Percentiles rank a stretch among this genome's conserved stretches.
phyloP scores from a whole-genome alignment of 2,797 vertebrate species.

The Capromys pilorides region DNA sequence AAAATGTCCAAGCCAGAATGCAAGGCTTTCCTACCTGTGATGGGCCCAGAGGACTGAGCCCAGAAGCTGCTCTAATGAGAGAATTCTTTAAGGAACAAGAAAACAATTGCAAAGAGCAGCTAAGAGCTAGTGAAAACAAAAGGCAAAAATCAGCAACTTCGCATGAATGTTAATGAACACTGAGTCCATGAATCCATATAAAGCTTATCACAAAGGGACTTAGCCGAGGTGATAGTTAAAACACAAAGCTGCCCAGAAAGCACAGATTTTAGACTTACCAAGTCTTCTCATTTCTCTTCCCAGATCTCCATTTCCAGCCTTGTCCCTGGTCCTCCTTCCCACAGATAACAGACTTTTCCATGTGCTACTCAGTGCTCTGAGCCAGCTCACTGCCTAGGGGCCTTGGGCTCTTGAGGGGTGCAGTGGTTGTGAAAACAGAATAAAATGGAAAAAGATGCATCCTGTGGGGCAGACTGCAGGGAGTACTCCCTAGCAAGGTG shows the following conservation, averaged over 20 bases:
- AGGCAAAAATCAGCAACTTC: slow-evolving; percentile 34
- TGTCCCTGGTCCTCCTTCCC: background rate
- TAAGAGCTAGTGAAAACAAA: slow-evolving; percentile 55
- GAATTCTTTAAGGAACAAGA: slow-evolving; percentile 62
- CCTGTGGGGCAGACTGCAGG: background rate
- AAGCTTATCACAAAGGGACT: slow-evolving; percentile 25
- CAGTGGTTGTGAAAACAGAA: background rate
- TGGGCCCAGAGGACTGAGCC: slow-evolving; percentile 53
- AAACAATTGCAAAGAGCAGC: slow-evolving; percentile 24
- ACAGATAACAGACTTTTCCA: background rate
- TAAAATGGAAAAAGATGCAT: background rate
- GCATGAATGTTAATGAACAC: slow-evolving; percentile 47
- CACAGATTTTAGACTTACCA: background rate
- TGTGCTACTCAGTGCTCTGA: background rate
- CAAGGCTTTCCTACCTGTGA: slow-evolving; percentile 32
- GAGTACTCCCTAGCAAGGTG: background rate
- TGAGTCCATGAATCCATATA: background rate
- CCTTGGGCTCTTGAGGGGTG: background rate
- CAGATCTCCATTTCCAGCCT: background rate
- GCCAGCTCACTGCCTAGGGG: background rate
- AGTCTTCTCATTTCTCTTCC: background rate
- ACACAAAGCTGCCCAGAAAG: background rate
- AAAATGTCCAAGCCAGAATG: slow-evolving; percentile 52
- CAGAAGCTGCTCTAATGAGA: slow-evolving; percentile 57
- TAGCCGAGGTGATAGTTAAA: background rate